Percentiles rank a stretch among this genome's conserved stretches.
Conservation (phyloP, 1,140 invertebrate genomes). For the Aphelenchoides besseyi region DNA sequence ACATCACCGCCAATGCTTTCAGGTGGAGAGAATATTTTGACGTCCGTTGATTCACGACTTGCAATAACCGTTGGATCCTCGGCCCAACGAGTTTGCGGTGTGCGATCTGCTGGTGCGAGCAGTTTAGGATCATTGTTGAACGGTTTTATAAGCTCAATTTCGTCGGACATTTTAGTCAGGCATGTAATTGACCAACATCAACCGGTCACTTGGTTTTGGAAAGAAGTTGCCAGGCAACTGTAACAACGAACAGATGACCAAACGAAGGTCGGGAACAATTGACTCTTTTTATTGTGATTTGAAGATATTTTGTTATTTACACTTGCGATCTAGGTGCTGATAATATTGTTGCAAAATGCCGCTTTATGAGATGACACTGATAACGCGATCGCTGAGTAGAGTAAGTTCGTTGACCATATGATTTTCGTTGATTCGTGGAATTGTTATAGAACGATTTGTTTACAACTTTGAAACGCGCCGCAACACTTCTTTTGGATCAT, state of each 20-base stretch:
- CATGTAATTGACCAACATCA: too few species aligned
- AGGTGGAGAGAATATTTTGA: constrained; percentile 1
- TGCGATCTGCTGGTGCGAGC: background rate
- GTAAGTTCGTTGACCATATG: constrained; percentile 26
- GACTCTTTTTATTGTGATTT: too few species aligned
- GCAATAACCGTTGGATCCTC: background rate
- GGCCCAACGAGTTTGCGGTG: background rate
- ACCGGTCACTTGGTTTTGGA: too few species aligned
- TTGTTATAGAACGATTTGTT: constrained; percentile 52
- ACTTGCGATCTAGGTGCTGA: background rate
- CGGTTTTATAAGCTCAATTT: background rate
- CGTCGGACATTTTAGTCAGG: constrained; percentile 15
- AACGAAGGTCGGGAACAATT: background rate
- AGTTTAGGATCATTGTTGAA: background rate
- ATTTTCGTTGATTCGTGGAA: background rate
- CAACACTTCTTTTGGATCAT: constrained; percentile 47
- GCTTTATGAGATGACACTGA: constrained; percentile 57
- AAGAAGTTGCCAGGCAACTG: too few species aligned
- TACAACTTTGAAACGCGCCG: constrained; percentile 49
- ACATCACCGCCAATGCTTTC: constrained; percentile 1
- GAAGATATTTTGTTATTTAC: background rate
- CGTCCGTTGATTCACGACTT: background rate
- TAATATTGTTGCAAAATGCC: constrained; percentile 43
- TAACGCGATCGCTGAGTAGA: constrained; percentile 54
- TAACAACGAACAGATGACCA: background rate